Conservation (phyloP, 1,140 invertebrate genomes). For the Atta colombica region DNA sequence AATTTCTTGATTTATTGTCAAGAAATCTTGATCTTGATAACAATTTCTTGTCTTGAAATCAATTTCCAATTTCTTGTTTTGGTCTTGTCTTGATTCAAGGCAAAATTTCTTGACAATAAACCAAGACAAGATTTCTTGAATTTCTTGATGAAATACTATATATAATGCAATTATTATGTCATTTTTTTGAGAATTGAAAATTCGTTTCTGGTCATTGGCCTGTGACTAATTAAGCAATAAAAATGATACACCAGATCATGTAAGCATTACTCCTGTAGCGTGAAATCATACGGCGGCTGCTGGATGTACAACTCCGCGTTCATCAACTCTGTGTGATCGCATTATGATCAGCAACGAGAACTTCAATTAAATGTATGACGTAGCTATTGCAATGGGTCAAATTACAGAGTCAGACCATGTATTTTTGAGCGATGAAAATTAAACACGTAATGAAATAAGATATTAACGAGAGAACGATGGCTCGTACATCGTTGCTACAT, state of each 20-base stretch:
- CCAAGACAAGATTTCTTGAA: no score
- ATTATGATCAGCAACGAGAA: conserved; percentile 1
- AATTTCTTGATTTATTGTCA: no score
- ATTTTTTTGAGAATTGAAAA: conserved; percentile 9
- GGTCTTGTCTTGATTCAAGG: no score
- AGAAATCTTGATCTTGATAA: no score
- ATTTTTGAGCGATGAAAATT: conserved; percentile 27
- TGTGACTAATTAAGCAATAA: conserved; percentile 28
- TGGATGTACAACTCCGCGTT: conserved; percentile 34
- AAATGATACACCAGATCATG: conserved; percentile 45
- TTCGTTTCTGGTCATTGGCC: conserved; percentile 5
- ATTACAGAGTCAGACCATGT: conserved; percentile 16
- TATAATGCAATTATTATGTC: no score
- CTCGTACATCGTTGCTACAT: background rate
- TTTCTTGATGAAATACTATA: no score
- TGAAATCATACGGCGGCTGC: conserved; percentile 10
- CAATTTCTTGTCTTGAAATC: no score
- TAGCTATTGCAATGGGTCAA: background rate
- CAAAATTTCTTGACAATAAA: no score
- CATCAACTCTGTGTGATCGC: conserved; percentile 28
- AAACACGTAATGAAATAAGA: conserved; percentile 10
- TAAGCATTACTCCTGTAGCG: background rate
- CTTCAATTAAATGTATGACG: conserved; percentile 43
- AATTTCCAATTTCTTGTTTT: no score
- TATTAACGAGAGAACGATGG: conserved; percentile 1